phyloP scores from a whole-genome alignment of 2,113 vertebrate species.

The Recurvirostra avosetta region DNA sequence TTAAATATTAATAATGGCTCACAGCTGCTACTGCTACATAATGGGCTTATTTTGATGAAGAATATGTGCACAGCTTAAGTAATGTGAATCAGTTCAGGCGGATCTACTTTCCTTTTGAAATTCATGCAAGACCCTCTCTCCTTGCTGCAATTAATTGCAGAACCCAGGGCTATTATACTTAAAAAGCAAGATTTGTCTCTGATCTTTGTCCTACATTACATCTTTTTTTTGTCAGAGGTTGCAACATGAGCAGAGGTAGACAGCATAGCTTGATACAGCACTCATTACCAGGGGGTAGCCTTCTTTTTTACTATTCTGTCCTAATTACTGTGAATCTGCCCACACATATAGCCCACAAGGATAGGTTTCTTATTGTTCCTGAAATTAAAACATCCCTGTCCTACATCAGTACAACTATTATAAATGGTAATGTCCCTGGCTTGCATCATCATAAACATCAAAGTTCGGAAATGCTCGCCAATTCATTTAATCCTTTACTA shows the following conservation, averaged over 20 bases:
- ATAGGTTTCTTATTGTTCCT: neutral
- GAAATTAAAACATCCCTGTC: neutral
- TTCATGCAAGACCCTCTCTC: neutral
- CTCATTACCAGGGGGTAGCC: neutral
- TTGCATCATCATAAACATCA: neutral
- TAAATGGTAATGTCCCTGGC: neutral
- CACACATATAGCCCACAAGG: neutral
- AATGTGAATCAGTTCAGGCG: neutral
- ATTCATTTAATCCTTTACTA: neutral
- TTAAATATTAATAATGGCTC: conserved; percentile 59
- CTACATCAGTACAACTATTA: neutral
- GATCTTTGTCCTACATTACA: conserved; percentile 22
- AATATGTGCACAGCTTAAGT: neutral
- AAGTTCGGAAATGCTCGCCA: neutral
- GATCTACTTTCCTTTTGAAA: conserved; percentile 26
- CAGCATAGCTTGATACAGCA: neutral
- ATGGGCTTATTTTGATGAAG: conserved; percentile 38
- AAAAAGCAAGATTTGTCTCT: conserved; percentile 9
- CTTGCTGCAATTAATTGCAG: conserved; percentile 9
- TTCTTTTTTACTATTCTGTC: neutral
- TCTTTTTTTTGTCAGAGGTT: neutral
- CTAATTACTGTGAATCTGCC: neutral
- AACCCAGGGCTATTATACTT: conserved; percentile 10
- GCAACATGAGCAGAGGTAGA: neutral
- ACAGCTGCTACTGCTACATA: conserved; percentile 33